phyloP scores from a whole-genome alignment of 1,140 invertebrate genomes.

The Ips typographus region DNA sequence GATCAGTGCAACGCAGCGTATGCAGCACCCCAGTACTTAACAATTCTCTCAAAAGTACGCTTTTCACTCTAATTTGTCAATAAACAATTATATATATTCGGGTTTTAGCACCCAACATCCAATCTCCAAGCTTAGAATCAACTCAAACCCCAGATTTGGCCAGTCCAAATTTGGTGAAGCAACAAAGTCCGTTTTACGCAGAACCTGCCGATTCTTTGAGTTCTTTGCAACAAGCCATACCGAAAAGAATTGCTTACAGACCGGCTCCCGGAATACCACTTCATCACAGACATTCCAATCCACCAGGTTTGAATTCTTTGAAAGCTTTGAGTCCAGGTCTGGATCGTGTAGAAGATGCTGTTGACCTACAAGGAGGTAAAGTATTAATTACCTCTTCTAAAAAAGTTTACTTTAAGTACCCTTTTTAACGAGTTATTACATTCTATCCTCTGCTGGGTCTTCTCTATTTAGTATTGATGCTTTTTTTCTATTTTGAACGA shows the following conservation, averaged over 20 bases:
- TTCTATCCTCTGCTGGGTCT: too few relatives aligned
- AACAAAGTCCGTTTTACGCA: slow-evolving; percentile 86
- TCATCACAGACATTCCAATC: slow-evolving; percentile 64
- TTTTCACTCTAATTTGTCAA: neutral
- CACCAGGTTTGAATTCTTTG: slow-evolving; percentile 59
- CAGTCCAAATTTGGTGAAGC: slow-evolving; percentile 52
- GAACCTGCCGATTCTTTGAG: slow-evolving; percentile 86
- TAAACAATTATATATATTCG: too few relatives aligned
- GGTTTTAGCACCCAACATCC: slow-evolving; percentile 26
- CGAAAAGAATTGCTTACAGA: slow-evolving; percentile 39
- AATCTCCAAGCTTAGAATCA: slow-evolving; percentile 33
- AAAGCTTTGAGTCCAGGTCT: slow-evolving; percentile 54
- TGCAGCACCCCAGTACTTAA: slow-evolving; percentile 44
- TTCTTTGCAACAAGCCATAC: slow-evolving; percentile 53
- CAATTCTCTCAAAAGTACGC: slow-evolving; percentile 31
- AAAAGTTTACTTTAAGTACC: slow-evolving; percentile 1
- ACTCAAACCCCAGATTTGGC: slow-evolving; percentile 22
- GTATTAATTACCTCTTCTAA: neutral
- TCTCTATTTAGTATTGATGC: too few relatives aligned
- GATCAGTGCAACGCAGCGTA: slow-evolving; percentile 41
- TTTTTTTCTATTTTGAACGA: too few relatives aligned
- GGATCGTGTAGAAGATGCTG: slow-evolving; percentile 62
- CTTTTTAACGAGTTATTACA: too few relatives aligned
- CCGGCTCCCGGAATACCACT: slow-evolving; percentile 41
- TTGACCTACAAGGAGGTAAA: slow-evolving; percentile 53